Conservation (phyloP, 2,113 vertebrate genomes). For the Gallinago jamesoni region DNA sequence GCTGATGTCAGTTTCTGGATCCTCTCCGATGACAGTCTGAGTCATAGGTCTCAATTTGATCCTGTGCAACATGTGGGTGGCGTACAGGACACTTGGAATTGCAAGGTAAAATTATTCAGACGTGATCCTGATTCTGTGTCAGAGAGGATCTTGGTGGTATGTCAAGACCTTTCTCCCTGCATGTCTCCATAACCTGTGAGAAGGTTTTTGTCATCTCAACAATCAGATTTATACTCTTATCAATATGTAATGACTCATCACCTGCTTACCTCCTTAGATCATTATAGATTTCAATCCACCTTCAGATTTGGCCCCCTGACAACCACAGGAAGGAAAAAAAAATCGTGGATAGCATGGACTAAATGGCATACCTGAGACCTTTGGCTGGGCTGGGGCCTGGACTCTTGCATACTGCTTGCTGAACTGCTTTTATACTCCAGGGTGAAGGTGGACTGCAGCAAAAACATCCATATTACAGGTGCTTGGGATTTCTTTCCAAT, state of each 20-base stretch:
- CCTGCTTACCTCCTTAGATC: not conserved
- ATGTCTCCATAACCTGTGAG: not conserved
- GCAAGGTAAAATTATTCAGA: not conserved
- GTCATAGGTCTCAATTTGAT: not conserved
- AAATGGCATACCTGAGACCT: not conserved
- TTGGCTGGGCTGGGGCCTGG: not conserved
- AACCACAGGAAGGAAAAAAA: not conserved
- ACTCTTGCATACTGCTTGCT: not conserved
- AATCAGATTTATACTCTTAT: not conserved
- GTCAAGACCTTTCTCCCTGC: not conserved
- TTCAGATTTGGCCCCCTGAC: not conserved
- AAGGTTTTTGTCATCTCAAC: not conserved
- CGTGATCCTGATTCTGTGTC: not conserved
- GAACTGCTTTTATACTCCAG: not conserved
- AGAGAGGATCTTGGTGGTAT: not conserved
- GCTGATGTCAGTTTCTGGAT: conserved; percentile 38
- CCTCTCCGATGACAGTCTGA: conserved; percentile 3
- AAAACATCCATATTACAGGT: not conserved
- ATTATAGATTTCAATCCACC: not conserved
- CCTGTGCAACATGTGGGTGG: not conserved
- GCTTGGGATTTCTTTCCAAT: not conserved
- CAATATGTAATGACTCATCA: not conserved
- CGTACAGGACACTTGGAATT: not conserved
- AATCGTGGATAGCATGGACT: not conserved
- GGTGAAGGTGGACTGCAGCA: not conserved